Evolutionary conservation across 2,797 vertebrate species (phyloP).

Genomic region (Bucorvus abyssinicus): DNA sequence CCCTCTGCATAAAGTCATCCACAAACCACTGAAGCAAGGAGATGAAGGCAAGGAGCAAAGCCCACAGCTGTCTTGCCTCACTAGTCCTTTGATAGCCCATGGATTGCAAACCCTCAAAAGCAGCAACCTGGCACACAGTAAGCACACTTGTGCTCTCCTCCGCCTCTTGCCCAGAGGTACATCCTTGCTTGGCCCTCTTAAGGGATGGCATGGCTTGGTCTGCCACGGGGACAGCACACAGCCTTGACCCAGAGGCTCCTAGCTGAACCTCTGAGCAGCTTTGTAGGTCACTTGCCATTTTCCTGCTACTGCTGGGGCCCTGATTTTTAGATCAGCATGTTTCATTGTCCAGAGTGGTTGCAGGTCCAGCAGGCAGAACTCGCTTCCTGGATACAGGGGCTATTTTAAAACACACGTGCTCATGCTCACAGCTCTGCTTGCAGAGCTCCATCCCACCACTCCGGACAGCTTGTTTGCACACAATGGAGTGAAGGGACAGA

Average conservation of each 20-base stretch:
- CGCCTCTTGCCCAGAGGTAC: neutral
- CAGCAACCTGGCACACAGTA: neutral
- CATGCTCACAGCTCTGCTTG: neutral
- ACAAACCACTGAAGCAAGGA: neutral
- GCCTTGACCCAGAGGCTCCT: neutral
- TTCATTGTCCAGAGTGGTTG: neutral
- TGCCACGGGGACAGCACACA: fast-evolving
- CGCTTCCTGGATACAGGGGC: slow-evolving; percentile 24
- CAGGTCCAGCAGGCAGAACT: neutral
- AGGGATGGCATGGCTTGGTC: no score
- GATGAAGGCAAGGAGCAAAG: neutral
- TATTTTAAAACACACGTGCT: slow-evolving; percentile 38
- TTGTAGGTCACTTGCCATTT: neutral
- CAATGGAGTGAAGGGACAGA: neutral
- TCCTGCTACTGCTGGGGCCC: neutral
- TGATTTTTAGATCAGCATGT: neutral
- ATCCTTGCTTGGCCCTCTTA: fast-evolving
- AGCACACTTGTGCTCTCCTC: neutral
- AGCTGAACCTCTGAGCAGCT: neutral
- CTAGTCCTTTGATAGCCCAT: neutral
- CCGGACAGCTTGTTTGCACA: neutral
- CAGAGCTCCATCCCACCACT: neutral
- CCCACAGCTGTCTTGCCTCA: neutral
- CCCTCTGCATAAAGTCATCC: fast-evolving
- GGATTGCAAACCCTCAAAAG: neutral